A percentile compares a stretch with the other conserved stretches of the same genome.
phyloP scores from a whole-genome alignment of 1,140 invertebrate species.

The Centruroides sculpturatus region DNA sequence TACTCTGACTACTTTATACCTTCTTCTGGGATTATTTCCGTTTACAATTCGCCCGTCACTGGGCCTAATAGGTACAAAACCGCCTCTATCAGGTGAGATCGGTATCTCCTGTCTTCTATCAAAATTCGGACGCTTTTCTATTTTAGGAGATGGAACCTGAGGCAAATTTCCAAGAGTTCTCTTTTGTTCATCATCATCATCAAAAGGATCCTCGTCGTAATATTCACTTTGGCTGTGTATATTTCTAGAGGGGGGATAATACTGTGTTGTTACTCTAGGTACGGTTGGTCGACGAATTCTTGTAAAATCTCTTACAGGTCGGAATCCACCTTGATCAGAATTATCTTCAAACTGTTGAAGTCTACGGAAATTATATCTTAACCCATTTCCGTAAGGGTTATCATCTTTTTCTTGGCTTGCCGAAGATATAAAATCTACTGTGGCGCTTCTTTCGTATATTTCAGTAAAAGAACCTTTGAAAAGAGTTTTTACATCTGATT shows the following conservation, averaged over 20 bases:
- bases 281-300: conserved; percentile 7
- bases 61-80: too few species aligned
- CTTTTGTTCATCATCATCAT: neutral
- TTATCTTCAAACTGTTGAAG: conserved; percentile 15
- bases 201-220: neutral
- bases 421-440: conserved; percentile 5
- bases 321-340: neutral
- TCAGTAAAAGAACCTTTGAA: conserved; percentile 18
- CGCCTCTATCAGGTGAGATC: too few species aligned
- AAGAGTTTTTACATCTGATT: conserved; percentile 16
- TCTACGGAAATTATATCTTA: conserved; percentile 14
- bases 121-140: neutral
- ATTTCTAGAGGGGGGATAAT: neutral
- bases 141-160: neutral
- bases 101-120: too few species aligned
- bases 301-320: conserved; percentile 13
- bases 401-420: neutral
- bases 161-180: neutral
- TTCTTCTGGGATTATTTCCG: too few species aligned
- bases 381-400: conserved; percentile 12
- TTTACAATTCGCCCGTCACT: too few species aligned
- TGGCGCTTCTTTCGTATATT: conserved; percentile 17
- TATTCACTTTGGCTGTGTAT: neutral
- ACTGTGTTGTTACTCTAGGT: neutral
- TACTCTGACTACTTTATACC: too few species aligned